Conservation (phyloP, 2,113 vertebrate species). For the Isichthys henryi region DNA sequence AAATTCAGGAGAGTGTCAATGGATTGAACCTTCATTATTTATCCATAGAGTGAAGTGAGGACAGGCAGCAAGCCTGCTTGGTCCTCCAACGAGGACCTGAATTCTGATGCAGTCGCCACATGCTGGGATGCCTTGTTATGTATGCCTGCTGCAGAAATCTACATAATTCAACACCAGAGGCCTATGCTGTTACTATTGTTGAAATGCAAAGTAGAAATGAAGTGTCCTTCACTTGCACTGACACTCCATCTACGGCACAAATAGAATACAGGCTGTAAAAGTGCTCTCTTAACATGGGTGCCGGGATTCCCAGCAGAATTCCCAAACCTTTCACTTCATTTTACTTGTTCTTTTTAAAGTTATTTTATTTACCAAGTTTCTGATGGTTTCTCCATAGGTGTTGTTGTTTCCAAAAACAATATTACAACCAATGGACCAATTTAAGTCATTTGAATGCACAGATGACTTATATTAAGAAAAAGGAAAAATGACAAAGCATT, state of each 20-base stretch:
- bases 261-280: neutral
- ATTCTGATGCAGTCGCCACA: neutral
- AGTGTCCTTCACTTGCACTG: conserved; percentile 10
- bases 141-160: conserved; percentile 10
- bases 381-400: neutral
- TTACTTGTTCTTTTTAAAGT: neutral
- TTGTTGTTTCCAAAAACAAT: neutral
- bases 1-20: conserved; percentile 8
- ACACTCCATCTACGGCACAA: neutral
- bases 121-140: conserved; percentile 11
- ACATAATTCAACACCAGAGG: conserved; percentile 15
- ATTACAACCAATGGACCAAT: neutral
- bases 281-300: neutral
- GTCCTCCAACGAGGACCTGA: neutral
- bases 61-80: neutral
- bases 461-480: neutral
- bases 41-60: neutral
- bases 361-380: neutral
- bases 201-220: neutral
- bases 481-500: neutral
- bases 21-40: conserved; percentile 6
- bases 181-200: neutral
- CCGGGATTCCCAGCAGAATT: neutral
- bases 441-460: neutral
- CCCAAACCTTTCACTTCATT: neutral